A percentile compares a stretch with the other conserved stretches of the same genome.
Conservation (phyloP, 1,140 invertebrate genomes). For the Charaxes varanes region DNA sequence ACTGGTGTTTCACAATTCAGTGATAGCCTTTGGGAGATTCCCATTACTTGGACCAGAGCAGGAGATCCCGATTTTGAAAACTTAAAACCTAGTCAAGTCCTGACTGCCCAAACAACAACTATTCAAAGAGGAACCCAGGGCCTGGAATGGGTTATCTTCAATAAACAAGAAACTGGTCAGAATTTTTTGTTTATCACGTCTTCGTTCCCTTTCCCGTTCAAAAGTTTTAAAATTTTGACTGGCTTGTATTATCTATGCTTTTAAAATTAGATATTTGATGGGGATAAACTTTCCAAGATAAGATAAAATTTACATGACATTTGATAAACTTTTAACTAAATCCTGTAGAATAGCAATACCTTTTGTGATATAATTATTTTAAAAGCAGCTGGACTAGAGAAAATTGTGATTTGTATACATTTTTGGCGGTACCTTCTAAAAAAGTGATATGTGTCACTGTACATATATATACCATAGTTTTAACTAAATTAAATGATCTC, state of each 20-base stretch:
- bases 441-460: too few relatives aligned
- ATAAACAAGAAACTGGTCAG: conserved; percentile 70
- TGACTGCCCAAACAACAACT: conserved; percentile 31
- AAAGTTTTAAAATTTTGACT: too few relatives aligned
- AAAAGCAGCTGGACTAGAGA: too few relatives aligned
- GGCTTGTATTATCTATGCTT: too few relatives aligned
- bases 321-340: not conserved
- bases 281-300: not conserved
- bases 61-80: conserved; percentile 48
- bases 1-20: conserved; percentile 31
- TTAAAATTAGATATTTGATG: too few relatives aligned
- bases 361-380: too few relatives aligned
- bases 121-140: conserved; percentile 49
- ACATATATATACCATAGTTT: too few relatives aligned
- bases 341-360: not conserved
- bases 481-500: not conserved
- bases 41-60: conserved; percentile 66
- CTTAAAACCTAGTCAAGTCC: conserved; percentile 53
- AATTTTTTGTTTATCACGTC: too few relatives aligned
- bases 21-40: conserved; percentile 64
- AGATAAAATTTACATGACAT: not conserved
- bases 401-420: too few relatives aligned
- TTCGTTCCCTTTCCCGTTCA: too few relatives aligned
- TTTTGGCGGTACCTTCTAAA: too few relatives aligned
- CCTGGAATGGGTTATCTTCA: conserved; percentile 72